Base-by-base conservation (phyloP, 2,888 invertebrate species). In the Thecocarcelia acutangulata region DNA sequence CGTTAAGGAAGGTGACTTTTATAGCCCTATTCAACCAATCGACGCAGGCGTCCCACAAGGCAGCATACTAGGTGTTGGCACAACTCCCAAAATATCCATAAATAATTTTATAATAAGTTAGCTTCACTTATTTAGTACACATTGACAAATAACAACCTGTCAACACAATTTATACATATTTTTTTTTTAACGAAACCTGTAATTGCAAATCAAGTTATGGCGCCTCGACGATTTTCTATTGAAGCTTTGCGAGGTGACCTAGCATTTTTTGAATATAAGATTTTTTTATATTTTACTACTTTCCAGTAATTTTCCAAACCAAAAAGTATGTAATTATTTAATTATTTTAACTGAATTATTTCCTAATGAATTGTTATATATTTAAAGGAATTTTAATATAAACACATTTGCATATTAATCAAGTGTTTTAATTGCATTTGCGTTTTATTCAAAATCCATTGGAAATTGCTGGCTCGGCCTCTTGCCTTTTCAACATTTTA, bases 401-500 rank as follows among this genome's bases (percentile, higher is more conserved):
- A 33, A 8, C 42, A 44, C 13, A 44, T n/a, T 13, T 44, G 42
- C 42, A 44, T 44, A 3, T n/a, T 44, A 44, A 44, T 44, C 42
- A 44, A 44, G 42, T 44, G 42, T 44, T 44, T 44, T 44, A 44
- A 3, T 44, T 44, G 42, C n/a, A 44, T 44, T 44, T 44, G 42
- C 42, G 42, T 44, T 44, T 44, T 44, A 44, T 44, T 46, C 46
- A 46, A 46, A 46, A 46, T 46, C 15, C 46, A 46, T 46, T 46
- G 46, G 46, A 46, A 46, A 46, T 46, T 17, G 46, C 46, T 46
- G n/a, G 46, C 46, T 46, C 15, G 46, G 46, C 46, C 46, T 46
- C 5, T 46, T 17, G 37, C 33, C 37, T 56, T 56, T 24, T 24
- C 56, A 56, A 56, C 17, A 37, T 56, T 37, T 37, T 56, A 56